Evolutionary conservation across 2,797 vertebrate genomes (phyloP), one percentile per base, ranked within the genome.

Genomic region (Cichlasoma orientale): DNA sequence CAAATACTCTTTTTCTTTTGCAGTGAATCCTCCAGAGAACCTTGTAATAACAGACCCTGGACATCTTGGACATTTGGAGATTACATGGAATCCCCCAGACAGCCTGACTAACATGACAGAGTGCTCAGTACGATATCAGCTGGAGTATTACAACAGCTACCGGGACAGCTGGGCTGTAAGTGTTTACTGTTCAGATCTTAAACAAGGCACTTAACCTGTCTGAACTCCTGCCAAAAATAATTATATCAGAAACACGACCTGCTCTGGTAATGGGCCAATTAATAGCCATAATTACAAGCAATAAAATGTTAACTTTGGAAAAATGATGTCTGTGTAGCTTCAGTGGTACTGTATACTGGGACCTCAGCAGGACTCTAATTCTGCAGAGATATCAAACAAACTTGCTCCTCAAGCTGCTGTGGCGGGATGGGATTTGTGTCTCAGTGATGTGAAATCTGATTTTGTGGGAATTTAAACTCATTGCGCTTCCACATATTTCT

Each of bases 81-180:
- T 96, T 23, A 76, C 77, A 33, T 96, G 95, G 95, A 92, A 56
- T 19, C 82, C 38, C 5, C 93, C 94, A 1, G 38, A 77, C 54
- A 92, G 82, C 47, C 69, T 94, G 61, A 33, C 61, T 27, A 88
- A 92, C 21, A n/a, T 72, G 56, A 89, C 86, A 2, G 56, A 89
- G 27, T 95, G 95, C 57, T 69, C 55, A 2, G 18, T 74, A 19
- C 56, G 31, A 12, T 96, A 94, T 79, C 93, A 96, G 23, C 85
- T 96, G 78, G 89, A 94, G 47, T 95, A 94, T 84, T 94, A 90
- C 53, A 63, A 93, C 85, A 82, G 94, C 3, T 92, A 94, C 80
- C 80, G 6, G 3, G 56, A 86, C 41, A 85, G 75, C 3, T 95
- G 94, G 95, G 88, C 10, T 72, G 95, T 96, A 75, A 89, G 93